Percentiles rank a stretch among this genome's conserved stretches.
phyloP scores from a whole-genome alignment of 1,140 invertebrate species.

The Cyrtorhinus lividipennis region DNA sequence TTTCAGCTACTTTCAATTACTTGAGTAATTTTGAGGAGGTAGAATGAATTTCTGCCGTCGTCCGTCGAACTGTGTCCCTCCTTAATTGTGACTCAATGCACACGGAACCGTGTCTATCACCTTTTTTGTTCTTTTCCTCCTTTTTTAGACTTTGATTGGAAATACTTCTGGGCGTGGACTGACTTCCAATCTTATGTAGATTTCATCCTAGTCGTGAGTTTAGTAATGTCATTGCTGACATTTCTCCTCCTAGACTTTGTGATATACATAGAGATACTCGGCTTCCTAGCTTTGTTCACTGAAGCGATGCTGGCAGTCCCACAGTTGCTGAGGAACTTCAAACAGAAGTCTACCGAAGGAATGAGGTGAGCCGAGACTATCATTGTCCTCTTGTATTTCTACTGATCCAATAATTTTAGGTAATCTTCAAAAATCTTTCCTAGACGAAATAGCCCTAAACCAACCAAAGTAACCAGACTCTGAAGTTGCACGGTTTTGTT shows the following conservation, averaged over 20 bases:
- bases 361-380: slow-evolving; percentile 98
- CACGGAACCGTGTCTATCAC: neutral
- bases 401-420: slow-evolving; percentile 2
- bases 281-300: slow-evolving; percentile 86
- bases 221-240: slow-evolving; percentile 65
- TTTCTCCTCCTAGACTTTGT: slow-evolving; percentile 69
- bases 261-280: slow-evolving; percentile 74
- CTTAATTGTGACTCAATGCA: no score
- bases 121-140: slow-evolving; percentile 8
- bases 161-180: slow-evolving; percentile 98
- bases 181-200: slow-evolving; percentile 94
- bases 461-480: neutral
- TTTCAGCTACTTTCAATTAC: no score
- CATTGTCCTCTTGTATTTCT: no score
- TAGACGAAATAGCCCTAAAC: no score
- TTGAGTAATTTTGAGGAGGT: no score
- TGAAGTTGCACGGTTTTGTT: neutral
- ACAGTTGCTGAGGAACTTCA: slow-evolving; percentile 78
- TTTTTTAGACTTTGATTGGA: slow-evolving; percentile 66
- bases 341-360: slow-evolving; percentile 82
- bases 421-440: slow-evolving; percentile 12
- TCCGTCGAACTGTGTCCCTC: no score
- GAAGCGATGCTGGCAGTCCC: slow-evolving; percentile 93
- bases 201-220: slow-evolving; percentile 76
- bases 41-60: no score